Percentiles rank a stretch among this genome's conserved stretches.
Evolutionary conservation across 2,888 invertebrate species (phyloP).

Genomic region (Adelphocoris suturalis): DNA sequence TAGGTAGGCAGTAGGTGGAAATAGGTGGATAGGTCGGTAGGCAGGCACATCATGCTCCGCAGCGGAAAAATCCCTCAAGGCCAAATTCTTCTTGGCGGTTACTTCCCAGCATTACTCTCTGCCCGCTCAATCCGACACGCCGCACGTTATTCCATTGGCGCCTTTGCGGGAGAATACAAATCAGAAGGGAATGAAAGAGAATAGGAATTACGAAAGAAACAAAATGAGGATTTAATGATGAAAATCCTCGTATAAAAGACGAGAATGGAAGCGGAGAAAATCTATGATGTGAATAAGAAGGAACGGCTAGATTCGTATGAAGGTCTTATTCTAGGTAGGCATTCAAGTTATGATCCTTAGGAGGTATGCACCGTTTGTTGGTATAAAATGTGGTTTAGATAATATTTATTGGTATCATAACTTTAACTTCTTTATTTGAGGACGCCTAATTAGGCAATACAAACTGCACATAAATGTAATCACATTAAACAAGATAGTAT

Average conservation of each 20-base stretch:
- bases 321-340: too few relatives aligned
- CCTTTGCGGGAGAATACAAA: neutral
- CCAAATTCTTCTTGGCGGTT: neutral
- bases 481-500: too few relatives aligned
- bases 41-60: neutral
- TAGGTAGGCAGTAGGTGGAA: constrained; percentile 24
- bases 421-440: too few relatives aligned
- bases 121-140: neutral
- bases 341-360: neutral
- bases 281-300: neutral
- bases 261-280: neutral
- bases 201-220: neutral
- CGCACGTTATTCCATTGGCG: neutral
- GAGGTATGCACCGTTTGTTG: too few relatives aligned
- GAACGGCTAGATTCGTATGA: neutral
- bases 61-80: constrained; percentile 34
- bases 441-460: too few relatives aligned
- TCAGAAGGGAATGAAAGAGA: neutral
- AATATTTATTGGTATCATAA: too few relatives aligned
- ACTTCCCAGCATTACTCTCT: neutral
- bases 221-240: neutral
- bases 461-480: too few relatives aligned
- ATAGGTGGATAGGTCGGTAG: neutral
- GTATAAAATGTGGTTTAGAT: too few relatives aligned
- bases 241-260: neutral